These are phyloP conservation scores for Xenotilapia leptura DNA, from an alignment of 2,113 vertebrate genomes.

Conservation along the genomic window DNA sequence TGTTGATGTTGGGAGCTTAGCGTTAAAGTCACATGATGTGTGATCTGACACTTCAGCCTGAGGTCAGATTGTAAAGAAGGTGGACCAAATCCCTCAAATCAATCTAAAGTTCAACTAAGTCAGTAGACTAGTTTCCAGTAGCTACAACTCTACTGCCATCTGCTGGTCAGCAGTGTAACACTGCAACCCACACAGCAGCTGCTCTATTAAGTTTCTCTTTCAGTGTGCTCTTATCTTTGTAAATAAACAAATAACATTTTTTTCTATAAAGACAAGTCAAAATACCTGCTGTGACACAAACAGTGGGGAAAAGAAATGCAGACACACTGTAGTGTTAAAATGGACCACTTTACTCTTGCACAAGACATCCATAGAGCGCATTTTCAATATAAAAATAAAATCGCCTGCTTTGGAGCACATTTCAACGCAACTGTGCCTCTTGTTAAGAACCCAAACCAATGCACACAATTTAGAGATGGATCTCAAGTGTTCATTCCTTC, in stretches of 20 bases:
- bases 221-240: neutral
- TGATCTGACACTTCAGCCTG: neutral
- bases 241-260: neutral
- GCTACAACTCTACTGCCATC: neutral
- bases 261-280: neutral
- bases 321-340: constrained; percentile 55
- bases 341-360: constrained; percentile 66
- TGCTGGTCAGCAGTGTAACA: neutral
- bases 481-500: constrained; percentile 26
- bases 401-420: constrained; percentile 47
- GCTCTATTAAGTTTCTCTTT: neutral
- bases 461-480: constrained; percentile 34
- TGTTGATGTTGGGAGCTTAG: neutral
- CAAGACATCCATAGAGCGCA: constrained; percentile 62
- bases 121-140: neutral
- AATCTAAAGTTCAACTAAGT: neutral
- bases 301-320: neutral
- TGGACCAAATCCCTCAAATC: neutral
- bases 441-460: neutral
- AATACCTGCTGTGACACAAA: neutral
- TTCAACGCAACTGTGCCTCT: constrained; percentile 32
- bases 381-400: constrained; percentile 74
- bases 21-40: neutral
- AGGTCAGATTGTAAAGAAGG: neutral
- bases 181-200: neutral